Conservation (phyloP, 2,797 vertebrate genomes). For the Gymnothorax reevesii region DNA sequence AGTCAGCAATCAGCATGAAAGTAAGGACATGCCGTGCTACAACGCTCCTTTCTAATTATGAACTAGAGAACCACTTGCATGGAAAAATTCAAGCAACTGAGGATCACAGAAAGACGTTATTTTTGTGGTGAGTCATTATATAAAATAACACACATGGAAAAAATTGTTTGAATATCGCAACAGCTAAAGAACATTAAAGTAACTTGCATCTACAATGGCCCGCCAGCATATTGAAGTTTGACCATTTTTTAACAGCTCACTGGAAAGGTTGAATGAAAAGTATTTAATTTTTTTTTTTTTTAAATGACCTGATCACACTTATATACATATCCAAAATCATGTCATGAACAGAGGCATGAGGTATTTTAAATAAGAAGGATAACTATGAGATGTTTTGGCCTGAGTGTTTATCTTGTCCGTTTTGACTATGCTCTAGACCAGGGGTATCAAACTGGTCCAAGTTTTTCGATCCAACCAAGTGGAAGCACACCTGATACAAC, state of each 20-base stretch:
- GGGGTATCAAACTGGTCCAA: no score
- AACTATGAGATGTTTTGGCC: no score
- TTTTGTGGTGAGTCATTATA: background rate
- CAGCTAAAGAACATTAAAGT: background rate
- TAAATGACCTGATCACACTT: background rate
- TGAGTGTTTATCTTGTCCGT: no score
- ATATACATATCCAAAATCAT: background rate
- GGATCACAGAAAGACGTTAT: background rate
- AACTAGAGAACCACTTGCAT: no score
- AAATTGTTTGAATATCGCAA: background rate
- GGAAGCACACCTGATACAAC: no score
- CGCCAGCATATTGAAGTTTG: background rate
- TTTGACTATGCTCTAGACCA: no score
- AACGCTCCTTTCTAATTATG: background rate
- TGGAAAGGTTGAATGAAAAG: background rate
- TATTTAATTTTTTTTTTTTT: background rate
- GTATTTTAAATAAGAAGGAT: no score
- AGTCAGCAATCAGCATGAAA: no score
- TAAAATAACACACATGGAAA: background rate
- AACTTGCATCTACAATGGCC: background rate
- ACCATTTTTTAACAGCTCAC: background rate
- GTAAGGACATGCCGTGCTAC: background rate
- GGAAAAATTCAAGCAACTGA: background rate
- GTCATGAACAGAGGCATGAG: background rate
- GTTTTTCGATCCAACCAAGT: no score